Evolutionary conservation across 2,888 invertebrate genomes (phyloP), one percentile per base, ranked within the genome.

Genomic region (Noctua pronuba): DNA sequence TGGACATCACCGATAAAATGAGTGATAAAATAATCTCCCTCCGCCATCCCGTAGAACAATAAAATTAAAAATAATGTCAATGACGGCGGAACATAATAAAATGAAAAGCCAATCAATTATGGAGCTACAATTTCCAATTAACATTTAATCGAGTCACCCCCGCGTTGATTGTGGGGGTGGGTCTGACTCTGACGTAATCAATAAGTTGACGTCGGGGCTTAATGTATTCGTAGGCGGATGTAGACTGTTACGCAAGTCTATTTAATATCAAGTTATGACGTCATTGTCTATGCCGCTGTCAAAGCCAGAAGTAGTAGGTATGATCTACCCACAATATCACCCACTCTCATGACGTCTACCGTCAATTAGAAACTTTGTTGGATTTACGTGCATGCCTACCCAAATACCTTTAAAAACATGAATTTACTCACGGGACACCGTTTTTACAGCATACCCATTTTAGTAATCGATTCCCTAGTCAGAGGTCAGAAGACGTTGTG

Each of bases 121-220:
- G 52, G 38, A 64, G 46, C 44, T 52, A 66, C 72, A 55, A 41
- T 86, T 60, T 86, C 65, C 84, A 88, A 87, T 88, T 87, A 87
- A 86, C 80, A 55, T 83, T 85, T 85, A 65, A 78, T 78, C 80
- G 79, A 55, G 65, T 70, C n/a, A 69, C 78, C 82, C 83, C 77
- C 71, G 72, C 73, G 73, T 78, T 79, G 66, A 76, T 79, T 73
- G 62, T 18, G 66, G 71, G 77, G 79, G 77, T 58, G 77, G 75
- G 11, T 10, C 71, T 79, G 82, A 78, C 80, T 11, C 69, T 80
- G 82, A 84, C 80, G 82, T 78, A 70, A 85, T 79, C 72, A 73
- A 83, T 75, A 67, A 62, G 41, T 55, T 75, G 71, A 73, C 68
- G 78, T 70, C 70, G 74, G 41, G 58, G 46, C 35, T 21, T 16